Conservation (phyloP, 2,797 vertebrate species). For the Babyrousa celebensis region DNA sequence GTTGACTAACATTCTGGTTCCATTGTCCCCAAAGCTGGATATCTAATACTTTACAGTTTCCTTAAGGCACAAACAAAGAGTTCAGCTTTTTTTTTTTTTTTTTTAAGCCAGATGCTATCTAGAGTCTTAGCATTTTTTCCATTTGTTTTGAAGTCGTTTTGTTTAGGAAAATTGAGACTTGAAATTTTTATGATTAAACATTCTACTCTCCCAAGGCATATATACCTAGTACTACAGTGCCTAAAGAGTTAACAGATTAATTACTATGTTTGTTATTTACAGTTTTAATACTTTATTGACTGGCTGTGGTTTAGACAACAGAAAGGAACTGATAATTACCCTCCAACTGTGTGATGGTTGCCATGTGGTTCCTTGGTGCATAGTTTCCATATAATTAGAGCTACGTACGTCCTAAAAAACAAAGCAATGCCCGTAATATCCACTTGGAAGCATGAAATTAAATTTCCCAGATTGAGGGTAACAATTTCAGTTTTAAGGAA, state of each 20-base stretch:
- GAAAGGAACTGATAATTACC: conserved; percentile 78
- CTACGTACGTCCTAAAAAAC: conserved; percentile 74
- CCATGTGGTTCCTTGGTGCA: conserved; percentile 74
- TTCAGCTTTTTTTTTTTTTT: neutral
- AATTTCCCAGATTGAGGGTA: conserved; percentile 79
- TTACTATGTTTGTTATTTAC: conserved; percentile 74
- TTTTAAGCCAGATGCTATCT: neutral
- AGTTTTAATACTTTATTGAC: conserved; percentile 81
- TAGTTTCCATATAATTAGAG: conserved; percentile 80
- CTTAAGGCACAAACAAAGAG: conserved; percentile 27
- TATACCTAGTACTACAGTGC: neutral
- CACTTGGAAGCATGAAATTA: conserved; percentile 83
- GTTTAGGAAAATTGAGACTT: conserved; percentile 4
- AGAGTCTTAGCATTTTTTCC: neutral
- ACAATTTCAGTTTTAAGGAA: conserved; percentile 78
- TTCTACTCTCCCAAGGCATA: neutral
- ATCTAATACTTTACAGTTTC: conserved; percentile 33
- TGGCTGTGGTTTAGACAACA: conserved; percentile 81
- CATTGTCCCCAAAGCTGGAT: neutral
- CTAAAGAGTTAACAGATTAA: conserved; percentile 77
- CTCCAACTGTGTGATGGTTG: conserved; percentile 72
- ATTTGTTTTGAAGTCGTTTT: conserved; percentile 65
- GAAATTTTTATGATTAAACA: conserved; percentile 39
- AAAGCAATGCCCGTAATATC: conserved; percentile 79
- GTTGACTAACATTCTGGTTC: conserved; percentile 13